These are phyloP conservation scores for Oceanites oceanicus DNA, from an alignment of 2,113 vertebrate species.

Conservation along the genomic window DNA sequence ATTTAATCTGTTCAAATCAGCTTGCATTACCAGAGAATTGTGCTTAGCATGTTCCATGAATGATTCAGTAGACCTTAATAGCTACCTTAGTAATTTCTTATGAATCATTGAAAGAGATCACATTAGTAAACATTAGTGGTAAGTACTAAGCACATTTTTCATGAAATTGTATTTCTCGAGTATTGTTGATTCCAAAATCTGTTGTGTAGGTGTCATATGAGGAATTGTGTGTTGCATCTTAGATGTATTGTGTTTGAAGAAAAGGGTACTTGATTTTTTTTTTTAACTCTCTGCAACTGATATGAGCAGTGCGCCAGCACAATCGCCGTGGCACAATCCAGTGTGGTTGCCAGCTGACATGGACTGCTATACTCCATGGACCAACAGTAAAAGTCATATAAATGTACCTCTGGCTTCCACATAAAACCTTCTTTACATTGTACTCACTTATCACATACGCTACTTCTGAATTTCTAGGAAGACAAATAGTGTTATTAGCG, in stretches of 20 bases:
- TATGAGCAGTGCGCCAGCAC: neutral
- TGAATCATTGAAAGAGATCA: conserved; percentile 63
- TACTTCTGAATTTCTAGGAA: neutral
- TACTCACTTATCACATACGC: neutral
- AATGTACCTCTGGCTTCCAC: neutral
- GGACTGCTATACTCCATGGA: neutral
- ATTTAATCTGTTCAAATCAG: conserved; percentile 67
- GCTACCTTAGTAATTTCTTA: conserved; percentile 67
- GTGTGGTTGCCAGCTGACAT: neutral
- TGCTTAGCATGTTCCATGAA: conserved; percentile 63
- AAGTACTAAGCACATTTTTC: conserved; percentile 12
- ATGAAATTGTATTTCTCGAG: neutral
- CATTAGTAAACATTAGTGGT: conserved; percentile 40
- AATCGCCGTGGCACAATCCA: neutral
- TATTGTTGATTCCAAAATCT: neutral
- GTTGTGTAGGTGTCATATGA: neutral
- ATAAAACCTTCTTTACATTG: neutral
- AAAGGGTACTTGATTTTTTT: neutral
- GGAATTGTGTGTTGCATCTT: neutral
- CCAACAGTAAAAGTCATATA: neutral
- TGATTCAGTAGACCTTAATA: conserved; percentile 71
- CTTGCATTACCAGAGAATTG: conserved; percentile 56
- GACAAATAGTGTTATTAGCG: neutral
- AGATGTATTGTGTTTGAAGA: neutral
- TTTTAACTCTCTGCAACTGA: neutral